A percentile compares a stretch with the other conserved stretches of the same genome.
These are phyloP conservation scores for Lates japonicus DNA, from an alignment of 2,797 vertebrate genomes.

Conservation along the genomic window DNA sequence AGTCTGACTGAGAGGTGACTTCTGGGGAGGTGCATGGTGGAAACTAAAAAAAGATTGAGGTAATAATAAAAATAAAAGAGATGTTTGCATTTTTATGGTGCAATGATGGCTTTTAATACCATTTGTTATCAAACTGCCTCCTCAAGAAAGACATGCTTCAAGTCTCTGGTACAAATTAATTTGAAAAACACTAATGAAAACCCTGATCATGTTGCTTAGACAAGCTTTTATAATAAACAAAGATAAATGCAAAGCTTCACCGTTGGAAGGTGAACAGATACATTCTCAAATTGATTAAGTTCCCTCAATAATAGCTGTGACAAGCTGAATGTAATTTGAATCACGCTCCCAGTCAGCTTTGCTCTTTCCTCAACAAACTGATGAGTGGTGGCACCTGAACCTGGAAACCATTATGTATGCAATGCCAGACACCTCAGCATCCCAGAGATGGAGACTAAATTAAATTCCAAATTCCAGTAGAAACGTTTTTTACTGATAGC, in stretches of 20 bases:
- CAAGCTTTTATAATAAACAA: constrained; percentile 37
- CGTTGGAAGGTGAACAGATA: constrained; percentile 28
- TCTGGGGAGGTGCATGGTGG: background rate
- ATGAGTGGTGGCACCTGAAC: constrained; percentile 31
- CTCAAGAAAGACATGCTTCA: constrained; percentile 12
- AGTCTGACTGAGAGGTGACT: background rate
- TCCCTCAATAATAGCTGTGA: constrained; percentile 40
- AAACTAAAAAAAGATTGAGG: background rate
- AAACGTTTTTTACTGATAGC: constrained; percentile 29
- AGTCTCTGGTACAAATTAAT: constrained; percentile 25
- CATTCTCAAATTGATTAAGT: constrained; percentile 34
- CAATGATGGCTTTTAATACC: background rate
- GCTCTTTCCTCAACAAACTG: constrained; percentile 20
- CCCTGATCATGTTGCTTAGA: constrained; percentile 8
- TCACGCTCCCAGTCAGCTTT: constrained; percentile 16
- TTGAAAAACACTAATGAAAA: constrained; percentile 34
- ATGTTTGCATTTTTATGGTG: background rate
- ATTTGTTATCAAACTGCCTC: background rate
- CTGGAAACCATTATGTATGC: constrained; percentile 29
- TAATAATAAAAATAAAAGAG: background rate
- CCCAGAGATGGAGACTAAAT: constrained; percentile 41
- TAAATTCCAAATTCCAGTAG: constrained; percentile 22
- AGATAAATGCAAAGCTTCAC: constrained; percentile 37
- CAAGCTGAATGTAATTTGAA: constrained; percentile 26
- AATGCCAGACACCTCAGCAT: background rate